Conservation (phyloP, 2,797 vertebrate species). For the Lithobates sylvaticus region DNA sequence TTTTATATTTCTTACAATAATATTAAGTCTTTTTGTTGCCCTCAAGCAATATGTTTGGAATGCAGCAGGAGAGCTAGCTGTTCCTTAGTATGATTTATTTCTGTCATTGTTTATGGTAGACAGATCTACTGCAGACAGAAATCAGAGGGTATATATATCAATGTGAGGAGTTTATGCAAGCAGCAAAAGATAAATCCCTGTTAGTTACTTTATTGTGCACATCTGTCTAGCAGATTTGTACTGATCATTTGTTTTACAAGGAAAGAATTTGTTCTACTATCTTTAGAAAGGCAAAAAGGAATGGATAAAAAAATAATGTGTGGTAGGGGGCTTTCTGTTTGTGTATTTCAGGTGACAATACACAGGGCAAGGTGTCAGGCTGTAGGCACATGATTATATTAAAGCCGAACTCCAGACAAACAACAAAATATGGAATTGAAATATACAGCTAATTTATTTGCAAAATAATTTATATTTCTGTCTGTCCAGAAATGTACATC, state of each 20-base stretch:
- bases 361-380: neutral
- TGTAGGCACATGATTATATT: no score
- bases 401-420: neutral
- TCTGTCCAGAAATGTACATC: neutral
- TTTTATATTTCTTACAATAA: neutral
- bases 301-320: neutral
- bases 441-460: neutral
- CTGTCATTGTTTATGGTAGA: constrained; percentile 1
- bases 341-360: neutral
- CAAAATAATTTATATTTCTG: neutral
- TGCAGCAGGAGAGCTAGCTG: neutral
- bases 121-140: constrained; percentile 42
- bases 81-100: constrained; percentile 10
- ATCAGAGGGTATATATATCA: constrained; percentile 5
- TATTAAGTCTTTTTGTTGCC: neutral
- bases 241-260: constrained; percentile 8
- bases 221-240: constrained; percentile 11
- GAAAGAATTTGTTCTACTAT: neutral
- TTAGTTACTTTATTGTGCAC: constrained; percentile 23
- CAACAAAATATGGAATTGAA: neutral
- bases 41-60: neutral
- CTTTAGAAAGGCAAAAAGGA: neutral
- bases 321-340: neutral
- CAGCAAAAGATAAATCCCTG: constrained; percentile 15
- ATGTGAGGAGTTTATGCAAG: constrained; percentile 19